Evolutionary conservation across 92 coral and sea anemone genomes (phyloP), one percentile per base, ranked within the genome.

Genomic region (Parazoanthus darwini): DNA sequence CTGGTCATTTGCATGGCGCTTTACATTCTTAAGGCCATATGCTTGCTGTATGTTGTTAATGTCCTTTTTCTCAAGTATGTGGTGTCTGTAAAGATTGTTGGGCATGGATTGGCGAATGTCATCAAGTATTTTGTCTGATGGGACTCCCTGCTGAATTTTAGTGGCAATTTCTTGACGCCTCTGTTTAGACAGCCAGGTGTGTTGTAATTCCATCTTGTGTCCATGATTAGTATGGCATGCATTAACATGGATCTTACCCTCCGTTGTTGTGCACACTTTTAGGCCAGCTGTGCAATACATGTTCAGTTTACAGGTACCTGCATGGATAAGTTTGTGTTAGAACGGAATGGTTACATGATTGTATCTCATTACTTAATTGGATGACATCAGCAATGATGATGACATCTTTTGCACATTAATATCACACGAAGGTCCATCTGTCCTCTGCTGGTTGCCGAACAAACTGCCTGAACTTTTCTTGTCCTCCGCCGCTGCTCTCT

Each of bases 1-100:
- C 46, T 88, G 93, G 89, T 92, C 94, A 51, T 92, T 91, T 65
- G 83, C 87, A 74, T 93, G 95, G 13, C 91, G 88, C 59, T 89
- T 77, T 2, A 89, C 70, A 9, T 89, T 44, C 14, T 56, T 74
- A 42, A 93, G 85, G 50, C 94, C 96, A 88, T 86, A 94, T 94
- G 85, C 86, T 94, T 8, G 65, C 33, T 29, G 33, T 29, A 29
- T 29, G 33, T 29, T 29, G 33, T 29, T 63, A 39, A 93, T 71
- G 82, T 93, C 93, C 59, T 93, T 93, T 42, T 25, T 91, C 70
- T 86, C 93, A 4, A 72, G 38, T 13, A 91, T 77, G 85, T 93
- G 95, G 29, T 93, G 77, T 6, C 91, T 88, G 39, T 78, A 51
- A 38, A 91, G 71, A 23, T 85, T 59, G 10, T 67, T 92, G 56